phyloP scores from a whole-genome alignment of 2,797 vertebrate genomes.

The Syngnathus acus region DNA sequence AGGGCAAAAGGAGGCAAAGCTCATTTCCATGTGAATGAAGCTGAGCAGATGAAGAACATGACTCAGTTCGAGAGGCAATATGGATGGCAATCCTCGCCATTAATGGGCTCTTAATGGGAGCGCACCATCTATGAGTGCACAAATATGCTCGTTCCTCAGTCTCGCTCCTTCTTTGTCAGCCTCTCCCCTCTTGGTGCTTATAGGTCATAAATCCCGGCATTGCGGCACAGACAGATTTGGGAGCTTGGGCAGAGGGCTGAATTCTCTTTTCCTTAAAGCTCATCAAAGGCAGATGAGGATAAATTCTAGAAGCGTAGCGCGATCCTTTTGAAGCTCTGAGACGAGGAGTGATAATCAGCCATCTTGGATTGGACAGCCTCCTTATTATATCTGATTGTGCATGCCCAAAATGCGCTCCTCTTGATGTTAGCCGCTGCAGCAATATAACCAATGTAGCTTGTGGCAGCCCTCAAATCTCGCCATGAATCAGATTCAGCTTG shows the following conservation, averaged over 20 bases:
- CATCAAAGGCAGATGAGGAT: constrained; percentile 56
- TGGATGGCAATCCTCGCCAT: constrained; percentile 17
- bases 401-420: constrained; percentile 19
- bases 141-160: constrained; percentile 28
- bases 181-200: constrained; percentile 22
- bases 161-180: constrained; percentile 13
- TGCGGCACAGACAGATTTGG: constrained; percentile 30
- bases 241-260: constrained; percentile 25
- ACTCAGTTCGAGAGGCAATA: constrained; percentile 37
- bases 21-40: constrained; percentile 56
- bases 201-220: constrained; percentile 55
- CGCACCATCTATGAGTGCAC: constrained; percentile 11
- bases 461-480: constrained; percentile 34
- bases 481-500: constrained; percentile 21
- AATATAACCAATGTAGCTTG: constrained; percentile 16
- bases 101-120: constrained; percentile 51
- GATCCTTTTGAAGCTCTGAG: constrained; percentile 56
- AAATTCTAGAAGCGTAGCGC: constrained; percentile 43
- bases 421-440: constrained; percentile 16
- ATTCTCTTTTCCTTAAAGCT: constrained; percentile 42
- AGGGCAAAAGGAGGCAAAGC: constrained; percentile 50
- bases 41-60: constrained; percentile 48
- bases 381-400: constrained; percentile 40
- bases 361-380: constrained; percentile 45
- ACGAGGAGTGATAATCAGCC: constrained; percentile 42